A percentile compares a stretch with the other conserved stretches of the same genome.
Conservation (phyloP, 2,888 invertebrate species). For the Thera britannica region DNA sequence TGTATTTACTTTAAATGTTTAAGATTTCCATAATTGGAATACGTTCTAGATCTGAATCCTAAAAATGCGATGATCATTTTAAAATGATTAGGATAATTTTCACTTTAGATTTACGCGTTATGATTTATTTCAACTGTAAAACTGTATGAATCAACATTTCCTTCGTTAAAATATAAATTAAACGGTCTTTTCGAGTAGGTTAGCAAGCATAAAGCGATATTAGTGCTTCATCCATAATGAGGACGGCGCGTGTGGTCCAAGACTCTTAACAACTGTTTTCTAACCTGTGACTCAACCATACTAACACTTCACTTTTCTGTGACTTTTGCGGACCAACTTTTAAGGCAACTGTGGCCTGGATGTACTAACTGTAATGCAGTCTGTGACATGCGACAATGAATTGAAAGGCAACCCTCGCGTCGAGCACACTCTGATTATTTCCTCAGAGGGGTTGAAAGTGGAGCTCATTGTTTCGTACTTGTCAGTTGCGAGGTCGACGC, state of each 20-base stretch:
- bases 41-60: neutral
- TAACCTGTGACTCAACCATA: constrained; percentile 9
- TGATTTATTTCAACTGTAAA: neutral
- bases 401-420: constrained; percentile 54
- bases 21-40: constrained; percentile 1
- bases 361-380: constrained; percentile 10
- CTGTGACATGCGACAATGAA: constrained; percentile 53
- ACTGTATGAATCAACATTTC: neutral
- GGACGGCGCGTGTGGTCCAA: constrained; percentile 55
- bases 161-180: constrained; percentile 8
- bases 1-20: constrained; percentile 7
- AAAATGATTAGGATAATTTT: neutral
- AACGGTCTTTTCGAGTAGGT: constrained; percentile 16
- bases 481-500: constrained; percentile 60
- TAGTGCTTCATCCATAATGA: constrained; percentile 59
- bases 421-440: constrained; percentile 68
- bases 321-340: constrained; percentile 2
- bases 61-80: neutral
- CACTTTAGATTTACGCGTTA: neutral
- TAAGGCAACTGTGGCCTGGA: constrained; percentile 23
- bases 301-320: neutral
- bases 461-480: constrained; percentile 59
- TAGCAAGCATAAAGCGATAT: constrained; percentile 56
- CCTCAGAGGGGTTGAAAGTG: constrained; percentile 64
- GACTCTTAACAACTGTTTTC: constrained; percentile 15